Base-by-base conservation (phyloP, 2,797 vertebrate species). In the Molossus molossus region DNA sequence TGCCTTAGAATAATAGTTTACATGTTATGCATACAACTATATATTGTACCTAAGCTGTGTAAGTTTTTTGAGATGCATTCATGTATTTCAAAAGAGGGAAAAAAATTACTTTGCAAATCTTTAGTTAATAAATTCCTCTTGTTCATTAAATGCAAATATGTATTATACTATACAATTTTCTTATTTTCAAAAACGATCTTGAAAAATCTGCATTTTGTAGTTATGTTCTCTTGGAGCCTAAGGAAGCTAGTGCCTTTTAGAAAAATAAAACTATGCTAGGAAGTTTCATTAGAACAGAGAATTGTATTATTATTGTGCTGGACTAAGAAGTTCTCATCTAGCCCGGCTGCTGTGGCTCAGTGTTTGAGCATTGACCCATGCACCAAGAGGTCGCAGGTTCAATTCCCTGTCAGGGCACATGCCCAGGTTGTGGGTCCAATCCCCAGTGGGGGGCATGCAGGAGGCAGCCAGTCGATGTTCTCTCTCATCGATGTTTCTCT, bases 121-220 rank as follows among this genome's bases (percentile, higher is more conserved):
- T 94, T 6, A 69, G 37, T 93, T 95, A 79, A 65, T 64, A 75
- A 93, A 79, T 92, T 82, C 53, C 82, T 57, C 7, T 48, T 92
- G 94, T 92, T 67, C 48, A 69, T 18, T 90, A 89, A 95, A 45
- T 73, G n/a, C 65, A 86, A 85, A 79, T 70, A 15, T 0, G 53
- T 91, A 23, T 70, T 60, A 57, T 77, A 14, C 9, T 53, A 23
- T 87, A 50, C 17, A 10, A 23, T 95, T 81, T 96, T 93, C 27
- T 87, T 53, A 73, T 60, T 95, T 96, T 89, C 29, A 96, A n/a
- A 91, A 96, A 70, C 48, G 87, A 87, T 50, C 84, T 93, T 87
- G 11, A 53, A 91, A 91, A 80, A 76, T 91, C 29, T 91, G n/a
- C 67, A 58, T 87, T 88, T 83, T 77, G 6, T 94, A 62, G 55